phyloP scores from a whole-genome alignment of 1,140 invertebrate genomes.

The Drosophila serrata region DNA sequence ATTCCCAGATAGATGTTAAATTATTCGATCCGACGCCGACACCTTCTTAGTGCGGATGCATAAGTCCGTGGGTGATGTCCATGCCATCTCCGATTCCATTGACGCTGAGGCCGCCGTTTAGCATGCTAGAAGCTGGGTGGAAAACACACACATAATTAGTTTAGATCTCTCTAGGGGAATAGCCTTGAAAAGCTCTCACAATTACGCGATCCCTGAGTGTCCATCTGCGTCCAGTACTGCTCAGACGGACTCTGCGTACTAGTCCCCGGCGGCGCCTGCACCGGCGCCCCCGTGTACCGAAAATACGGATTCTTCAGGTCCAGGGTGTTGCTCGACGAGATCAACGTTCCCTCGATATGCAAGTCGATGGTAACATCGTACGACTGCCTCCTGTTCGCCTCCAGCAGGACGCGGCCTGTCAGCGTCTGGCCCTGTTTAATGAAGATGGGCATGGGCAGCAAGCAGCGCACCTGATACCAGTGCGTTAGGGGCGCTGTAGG shows the following conservation, averaged over 20 bases:
- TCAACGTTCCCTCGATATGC: constrained; percentile 94
- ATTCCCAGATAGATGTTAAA: constrained; percentile 38
- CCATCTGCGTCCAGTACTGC: constrained; percentile 94
- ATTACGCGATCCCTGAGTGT: constrained; percentile 87
- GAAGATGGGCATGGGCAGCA: constrained; percentile 97
- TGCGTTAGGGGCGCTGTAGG: constrained; percentile 99
- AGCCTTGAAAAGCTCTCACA: constrained; percentile 50
- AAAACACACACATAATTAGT: constrained; percentile 12
- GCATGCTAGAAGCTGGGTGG: constrained; percentile 89
- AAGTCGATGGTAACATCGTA: constrained; percentile 99
- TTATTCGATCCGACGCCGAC: constrained; percentile 15
- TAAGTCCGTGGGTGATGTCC: constrained; percentile 86
- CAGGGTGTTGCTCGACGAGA: constrained; percentile 94
- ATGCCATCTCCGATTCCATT: constrained; percentile 92
- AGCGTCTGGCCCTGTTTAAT: constrained; percentile 97
- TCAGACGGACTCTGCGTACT: constrained; percentile 96
- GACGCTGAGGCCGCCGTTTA: constrained; percentile 92
- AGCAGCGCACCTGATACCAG: constrained; percentile 99
- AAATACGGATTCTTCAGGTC: constrained; percentile 99
- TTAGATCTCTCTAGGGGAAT: background rate
- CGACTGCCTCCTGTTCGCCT: constrained; percentile 98
- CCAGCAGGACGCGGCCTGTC: constrained; percentile 94
- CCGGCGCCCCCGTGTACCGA: constrained; percentile 94
- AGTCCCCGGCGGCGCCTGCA: constrained; percentile 94
- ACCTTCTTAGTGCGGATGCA: constrained; percentile 69